A percentile compares a stretch with the other conserved stretches of the same genome.
These are phyloP conservation scores for Phalloptychus januarius DNA, from an alignment of 2,797 vertebrate genomes.

Conservation along the genomic window DNA sequence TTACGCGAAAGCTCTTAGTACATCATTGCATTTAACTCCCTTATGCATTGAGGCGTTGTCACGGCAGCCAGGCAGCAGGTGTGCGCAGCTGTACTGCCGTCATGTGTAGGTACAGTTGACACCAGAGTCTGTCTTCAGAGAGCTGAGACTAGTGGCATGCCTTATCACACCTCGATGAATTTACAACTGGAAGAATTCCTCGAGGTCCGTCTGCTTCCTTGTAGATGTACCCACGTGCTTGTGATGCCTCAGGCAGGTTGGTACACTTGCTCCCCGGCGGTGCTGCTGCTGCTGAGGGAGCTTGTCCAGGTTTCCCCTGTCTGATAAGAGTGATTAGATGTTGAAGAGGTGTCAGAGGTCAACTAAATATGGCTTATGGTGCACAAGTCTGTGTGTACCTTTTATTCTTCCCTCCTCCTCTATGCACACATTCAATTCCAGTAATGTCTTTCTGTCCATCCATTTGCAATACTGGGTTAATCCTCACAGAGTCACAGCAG, in stretches of 20 bases:
- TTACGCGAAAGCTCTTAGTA: not conserved
- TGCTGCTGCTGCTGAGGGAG: constrained; percentile 40
- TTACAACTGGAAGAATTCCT: constrained; percentile 19
- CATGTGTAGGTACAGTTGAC: not conserved
- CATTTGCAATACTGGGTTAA: not conserved
- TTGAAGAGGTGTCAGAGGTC: constrained; percentile 60
- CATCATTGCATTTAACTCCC: not conserved
- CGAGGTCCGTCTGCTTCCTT: constrained; percentile 21
- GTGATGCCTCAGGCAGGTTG: constrained; percentile 33
- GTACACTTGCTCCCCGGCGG: constrained; percentile 52
- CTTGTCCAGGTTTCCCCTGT: constrained; percentile 23
- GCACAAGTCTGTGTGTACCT: not conserved
- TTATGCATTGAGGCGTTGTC: not conserved
- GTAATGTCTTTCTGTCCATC: not conserved
- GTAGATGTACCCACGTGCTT: constrained; percentile 9
- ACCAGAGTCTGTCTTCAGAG: not conserved
- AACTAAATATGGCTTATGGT: constrained; percentile 54
- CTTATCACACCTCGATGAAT: constrained; percentile 35
- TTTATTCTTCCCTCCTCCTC: not conserved
- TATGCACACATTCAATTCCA: not conserved
- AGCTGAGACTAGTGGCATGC: not conserved
- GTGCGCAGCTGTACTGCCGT: constrained; percentile 21
- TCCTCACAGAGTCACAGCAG: not conserved
- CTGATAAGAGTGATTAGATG: constrained; percentile 54
- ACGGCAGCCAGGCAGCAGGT: constrained; percentile 42